phyloP scores from a whole-genome alignment of 2,888 invertebrate species.

The Mystacides longicornis region DNA sequence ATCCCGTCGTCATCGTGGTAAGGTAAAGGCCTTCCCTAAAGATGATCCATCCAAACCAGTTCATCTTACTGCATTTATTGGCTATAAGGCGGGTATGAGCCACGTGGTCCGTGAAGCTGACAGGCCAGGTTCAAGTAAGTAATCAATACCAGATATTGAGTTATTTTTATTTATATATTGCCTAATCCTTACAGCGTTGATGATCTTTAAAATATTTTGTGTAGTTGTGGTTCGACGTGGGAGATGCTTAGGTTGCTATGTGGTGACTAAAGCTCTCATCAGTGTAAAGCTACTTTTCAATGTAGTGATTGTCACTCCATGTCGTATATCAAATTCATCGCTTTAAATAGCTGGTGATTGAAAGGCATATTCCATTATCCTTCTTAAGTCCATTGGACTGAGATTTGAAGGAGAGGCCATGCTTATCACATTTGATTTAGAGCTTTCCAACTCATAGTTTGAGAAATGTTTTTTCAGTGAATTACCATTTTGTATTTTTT shows the following conservation, averaged over 20 bases:
- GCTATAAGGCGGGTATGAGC: constrained; percentile 99
- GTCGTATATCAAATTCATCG: constrained; percentile 47
- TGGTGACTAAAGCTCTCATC: background rate
- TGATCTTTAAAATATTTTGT: no score
- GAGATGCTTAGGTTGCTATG: background rate
- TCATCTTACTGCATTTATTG: constrained; percentile 95
- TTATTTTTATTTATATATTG: background rate
- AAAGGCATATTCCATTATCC: constrained; percentile 53
- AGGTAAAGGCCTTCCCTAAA: constrained; percentile 99
- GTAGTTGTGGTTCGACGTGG: constrained; percentile 14
- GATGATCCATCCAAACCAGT: constrained; percentile 96
- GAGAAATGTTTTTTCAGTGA: background rate
- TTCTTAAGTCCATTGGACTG: constrained; percentile 48
- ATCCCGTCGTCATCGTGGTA: constrained; percentile 92
- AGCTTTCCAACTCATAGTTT: background rate
- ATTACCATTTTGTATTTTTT: constrained; percentile 10
- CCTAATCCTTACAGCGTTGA: background rate
- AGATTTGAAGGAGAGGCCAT: constrained; percentile 53
- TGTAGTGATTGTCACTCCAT: constrained; percentile 34
- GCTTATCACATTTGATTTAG: constrained; percentile 38
- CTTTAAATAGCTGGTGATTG: constrained; percentile 36
- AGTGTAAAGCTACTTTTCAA: constrained; percentile 20
- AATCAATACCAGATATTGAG: background rate
- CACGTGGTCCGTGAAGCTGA: constrained; percentile 98
- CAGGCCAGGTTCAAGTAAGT: constrained; percentile 97